phyloP scores from a whole-genome alignment of 2,113 vertebrate genomes.

The Chaetops frenatus region DNA sequence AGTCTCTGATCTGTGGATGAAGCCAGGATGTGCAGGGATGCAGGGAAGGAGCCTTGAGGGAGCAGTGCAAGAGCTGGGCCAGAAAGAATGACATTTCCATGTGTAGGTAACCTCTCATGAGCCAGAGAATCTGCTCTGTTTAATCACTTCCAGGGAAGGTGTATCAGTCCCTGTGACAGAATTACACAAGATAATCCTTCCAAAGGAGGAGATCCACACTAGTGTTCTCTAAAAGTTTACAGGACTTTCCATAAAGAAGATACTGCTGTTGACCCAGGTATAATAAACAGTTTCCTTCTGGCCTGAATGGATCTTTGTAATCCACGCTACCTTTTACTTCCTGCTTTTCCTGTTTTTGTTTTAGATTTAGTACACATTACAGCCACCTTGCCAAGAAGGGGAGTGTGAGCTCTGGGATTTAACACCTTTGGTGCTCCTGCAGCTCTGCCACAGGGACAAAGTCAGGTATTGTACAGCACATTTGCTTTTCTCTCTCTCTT shows the following conservation, averaged over 20 bases:
- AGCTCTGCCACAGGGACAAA: background rate
- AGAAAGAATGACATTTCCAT: background rate
- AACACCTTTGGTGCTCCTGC: background rate
- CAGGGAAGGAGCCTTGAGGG: background rate
- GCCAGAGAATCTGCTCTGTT: background rate
- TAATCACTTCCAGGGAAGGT: background rate
- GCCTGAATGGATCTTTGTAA: background rate
- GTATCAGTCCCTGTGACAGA: background rate
- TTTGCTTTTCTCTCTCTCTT: slow-evolving; percentile 43
- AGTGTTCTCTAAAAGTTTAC: background rate
- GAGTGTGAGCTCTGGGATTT: background rate
- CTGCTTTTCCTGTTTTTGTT: background rate
- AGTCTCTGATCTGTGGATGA: background rate
- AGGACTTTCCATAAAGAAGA: background rate
- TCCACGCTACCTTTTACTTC: background rate
- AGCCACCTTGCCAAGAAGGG: background rate
- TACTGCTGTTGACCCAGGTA: background rate
- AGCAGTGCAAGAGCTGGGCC: background rate
- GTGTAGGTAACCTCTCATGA: background rate
- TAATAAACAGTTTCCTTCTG: background rate
- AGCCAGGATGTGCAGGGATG: background rate
- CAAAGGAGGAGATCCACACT: background rate
- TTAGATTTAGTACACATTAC: background rate
- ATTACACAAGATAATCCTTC: background rate
- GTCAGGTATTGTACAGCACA: background rate